These are phyloP conservation scores for Cybosia mesomella DNA, from an alignment of 2,888 invertebrate species.

Conservation along the genomic window DNA sequence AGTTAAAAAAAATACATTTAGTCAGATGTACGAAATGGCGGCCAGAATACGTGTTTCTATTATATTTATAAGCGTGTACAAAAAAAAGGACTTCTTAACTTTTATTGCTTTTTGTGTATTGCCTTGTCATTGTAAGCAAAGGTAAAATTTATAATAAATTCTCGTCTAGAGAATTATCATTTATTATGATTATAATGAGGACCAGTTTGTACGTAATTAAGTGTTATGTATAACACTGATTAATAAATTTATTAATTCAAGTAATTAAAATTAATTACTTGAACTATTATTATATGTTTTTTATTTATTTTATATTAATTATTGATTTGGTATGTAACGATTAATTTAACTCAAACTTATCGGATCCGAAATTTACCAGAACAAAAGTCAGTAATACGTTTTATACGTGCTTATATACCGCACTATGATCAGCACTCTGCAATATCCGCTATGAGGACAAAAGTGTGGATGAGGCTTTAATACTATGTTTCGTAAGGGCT, in stretches of 20 bases:
- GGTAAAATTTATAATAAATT: not conserved
- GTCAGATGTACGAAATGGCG: not conserved
- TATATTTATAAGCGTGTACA: not conserved
- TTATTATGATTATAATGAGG: not conserved
- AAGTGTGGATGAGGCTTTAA: not conserved
- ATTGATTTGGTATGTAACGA: too few relatives aligned
- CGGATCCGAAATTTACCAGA: not conserved
- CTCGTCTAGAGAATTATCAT: not conserved
- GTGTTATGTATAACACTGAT: not conserved
- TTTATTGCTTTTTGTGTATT: not conserved
- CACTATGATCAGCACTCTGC: not conserved
- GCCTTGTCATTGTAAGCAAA: not conserved
- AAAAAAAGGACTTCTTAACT: not conserved
- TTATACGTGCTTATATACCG: not conserved
- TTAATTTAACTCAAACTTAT: too few relatives aligned
- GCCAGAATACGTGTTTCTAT: not conserved
- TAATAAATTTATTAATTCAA: not conserved
- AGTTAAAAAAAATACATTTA: not conserved
- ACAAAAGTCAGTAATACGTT: not conserved
- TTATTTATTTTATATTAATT: too few relatives aligned
- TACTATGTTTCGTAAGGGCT: slow-evolving; percentile 7
- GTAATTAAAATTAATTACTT: not conserved
- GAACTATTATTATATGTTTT: too few relatives aligned
- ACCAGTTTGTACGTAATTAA: not conserved
- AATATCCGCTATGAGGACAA: not conserved